These are phyloP conservation scores for Homarus americanus DNA, from an alignment of 1,140 invertebrate species.

Conservation along the genomic window DNA sequence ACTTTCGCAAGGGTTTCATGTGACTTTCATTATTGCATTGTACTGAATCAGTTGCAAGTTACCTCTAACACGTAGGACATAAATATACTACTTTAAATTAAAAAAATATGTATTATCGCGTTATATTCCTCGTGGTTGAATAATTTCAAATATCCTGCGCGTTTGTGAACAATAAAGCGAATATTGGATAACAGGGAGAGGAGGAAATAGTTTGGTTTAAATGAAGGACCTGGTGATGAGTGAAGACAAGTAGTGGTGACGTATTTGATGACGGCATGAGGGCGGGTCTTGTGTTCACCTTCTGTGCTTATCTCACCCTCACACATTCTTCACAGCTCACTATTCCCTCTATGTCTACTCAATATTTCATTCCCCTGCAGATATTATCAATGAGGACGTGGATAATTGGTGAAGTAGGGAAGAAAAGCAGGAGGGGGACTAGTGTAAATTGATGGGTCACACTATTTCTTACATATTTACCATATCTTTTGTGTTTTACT, in stretches of 20 bases:
- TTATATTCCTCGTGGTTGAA: not conserved
- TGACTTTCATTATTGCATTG: not conserved
- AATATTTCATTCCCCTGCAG: not conserved
- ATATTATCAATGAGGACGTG: not conserved
- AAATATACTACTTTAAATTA: not conserved
- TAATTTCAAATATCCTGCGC: not conserved
- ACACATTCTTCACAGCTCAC: too few relatives aligned
- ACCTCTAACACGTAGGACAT: too few relatives aligned
- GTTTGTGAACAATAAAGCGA: not conserved
- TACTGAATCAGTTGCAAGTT: not conserved
- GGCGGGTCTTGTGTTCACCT: slow-evolving; percentile 4
- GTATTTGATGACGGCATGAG: slow-evolving; percentile 23
- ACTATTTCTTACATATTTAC: not conserved
- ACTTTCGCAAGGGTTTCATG: not conserved
- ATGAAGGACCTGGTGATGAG: not conserved
- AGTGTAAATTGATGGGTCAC: not conserved
- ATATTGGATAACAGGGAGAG: not conserved
- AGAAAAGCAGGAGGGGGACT: not conserved
- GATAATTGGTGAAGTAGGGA: not conserved
- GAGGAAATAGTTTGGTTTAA: not conserved
- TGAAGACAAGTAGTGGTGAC: not conserved
- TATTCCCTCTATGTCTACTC: not conserved
- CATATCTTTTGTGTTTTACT: not conserved
- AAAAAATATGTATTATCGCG: not conserved
- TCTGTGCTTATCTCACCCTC: not conserved